These are phyloP conservation scores for Falco rusticolus DNA, from an alignment of 2,797 vertebrate species.

Conservation along the genomic window DNA sequence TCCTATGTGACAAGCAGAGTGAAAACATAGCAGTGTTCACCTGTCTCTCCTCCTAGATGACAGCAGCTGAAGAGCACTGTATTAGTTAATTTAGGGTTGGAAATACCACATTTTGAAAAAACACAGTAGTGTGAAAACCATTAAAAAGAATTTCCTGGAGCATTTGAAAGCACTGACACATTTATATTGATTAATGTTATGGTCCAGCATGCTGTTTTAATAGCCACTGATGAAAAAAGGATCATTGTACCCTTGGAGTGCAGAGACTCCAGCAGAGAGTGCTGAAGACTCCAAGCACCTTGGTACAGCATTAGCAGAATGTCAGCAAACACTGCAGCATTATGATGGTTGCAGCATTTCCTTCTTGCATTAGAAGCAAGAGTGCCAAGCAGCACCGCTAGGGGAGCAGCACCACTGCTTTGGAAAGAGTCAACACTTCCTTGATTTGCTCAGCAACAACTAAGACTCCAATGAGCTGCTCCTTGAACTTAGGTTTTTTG, in stretches of 20 bases:
- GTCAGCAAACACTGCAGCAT: neutral
- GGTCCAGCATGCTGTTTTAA: neutral
- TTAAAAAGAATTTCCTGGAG: neutral
- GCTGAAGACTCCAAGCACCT: neutral
- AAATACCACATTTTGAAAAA: neutral
- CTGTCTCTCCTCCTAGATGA: neutral
- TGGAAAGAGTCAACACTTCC: neutral
- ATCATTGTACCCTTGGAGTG: neutral
- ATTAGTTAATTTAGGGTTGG: neutral
- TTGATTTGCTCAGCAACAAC: neutral
- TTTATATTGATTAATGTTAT: neutral
- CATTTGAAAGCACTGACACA: neutral
- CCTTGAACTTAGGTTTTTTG: neutral
- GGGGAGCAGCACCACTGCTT: neutral
- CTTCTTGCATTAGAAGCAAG: neutral
- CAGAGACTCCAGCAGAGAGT: too few species aligned
- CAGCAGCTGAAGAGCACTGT: neutral
- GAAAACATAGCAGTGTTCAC: neutral
- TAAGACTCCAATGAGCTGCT: neutral
- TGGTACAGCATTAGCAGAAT: neutral
- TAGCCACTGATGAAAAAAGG: neutral
- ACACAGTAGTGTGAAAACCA: neutral
- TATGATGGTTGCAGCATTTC: fast-evolving
- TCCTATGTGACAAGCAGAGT: neutral
- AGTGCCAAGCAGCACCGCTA: neutral